Evolutionary conservation across 37 sponge, comb jelly and placozoan species (phyloP).

Genomic region (Aplysina aerophoba): DNA sequence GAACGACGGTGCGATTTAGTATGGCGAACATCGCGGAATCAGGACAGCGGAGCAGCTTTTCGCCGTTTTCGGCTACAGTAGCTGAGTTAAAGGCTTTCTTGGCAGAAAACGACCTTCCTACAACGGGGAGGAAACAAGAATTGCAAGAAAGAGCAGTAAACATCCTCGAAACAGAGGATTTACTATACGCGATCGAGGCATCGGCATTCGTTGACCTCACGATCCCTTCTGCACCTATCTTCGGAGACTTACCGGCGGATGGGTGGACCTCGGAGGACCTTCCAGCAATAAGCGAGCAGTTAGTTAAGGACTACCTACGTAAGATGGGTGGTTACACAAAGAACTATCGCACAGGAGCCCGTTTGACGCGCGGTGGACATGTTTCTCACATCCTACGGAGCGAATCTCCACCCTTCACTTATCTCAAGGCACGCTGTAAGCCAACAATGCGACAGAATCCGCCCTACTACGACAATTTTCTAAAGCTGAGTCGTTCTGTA

Average conservation of each 20-base stretch:
- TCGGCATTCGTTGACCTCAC: slow-evolving; percentile 8
- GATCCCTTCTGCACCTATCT: not conserved
- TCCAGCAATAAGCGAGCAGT: slow-evolving; percentile 21
- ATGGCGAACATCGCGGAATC: too few species aligned
- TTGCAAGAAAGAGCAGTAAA: not conserved
- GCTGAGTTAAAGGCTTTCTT: slow-evolving; percentile 29
- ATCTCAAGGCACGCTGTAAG: slow-evolving; percentile 29
- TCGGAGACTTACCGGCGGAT: slow-evolving; percentile 20
- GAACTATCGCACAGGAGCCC: slow-evolving; percentile 39
- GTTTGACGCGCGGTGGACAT: slow-evolving; percentile 29
- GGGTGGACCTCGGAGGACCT: slow-evolving; percentile 23
- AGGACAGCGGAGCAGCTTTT: too few species aligned
- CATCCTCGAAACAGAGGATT: slow-evolving; percentile 29
- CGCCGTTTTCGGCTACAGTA: slow-evolving; percentile 10
- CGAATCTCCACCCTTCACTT: not conserved
- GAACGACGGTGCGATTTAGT: too few species aligned
- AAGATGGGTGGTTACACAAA: slow-evolving; percentile 37
- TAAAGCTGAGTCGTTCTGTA: not conserved
- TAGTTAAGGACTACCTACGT: not conserved
- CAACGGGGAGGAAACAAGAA: slow-evolving; percentile 36
- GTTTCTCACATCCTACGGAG: slow-evolving; percentile 10
- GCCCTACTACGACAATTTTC: slow-evolving; percentile 23
- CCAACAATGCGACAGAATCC: slow-evolving; percentile 40
- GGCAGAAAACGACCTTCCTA: not conserved
- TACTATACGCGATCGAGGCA: slow-evolving; percentile 33